Evolutionary conservation across 2,888 invertebrate genomes (phyloP).

Genomic region (Zelleria hepariella): DNA sequence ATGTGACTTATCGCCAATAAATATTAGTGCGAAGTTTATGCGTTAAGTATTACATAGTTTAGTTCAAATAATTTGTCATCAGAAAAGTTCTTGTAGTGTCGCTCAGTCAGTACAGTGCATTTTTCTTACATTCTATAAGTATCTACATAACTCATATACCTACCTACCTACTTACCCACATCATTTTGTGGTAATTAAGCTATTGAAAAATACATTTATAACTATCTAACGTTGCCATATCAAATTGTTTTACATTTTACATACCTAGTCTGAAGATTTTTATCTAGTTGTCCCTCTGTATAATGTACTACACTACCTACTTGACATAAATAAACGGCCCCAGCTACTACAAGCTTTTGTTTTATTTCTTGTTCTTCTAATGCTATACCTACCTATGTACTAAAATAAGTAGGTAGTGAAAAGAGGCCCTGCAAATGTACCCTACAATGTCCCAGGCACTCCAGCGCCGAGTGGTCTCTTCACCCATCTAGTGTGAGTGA

Average conservation of each 20-base stretch:
- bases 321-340: conserved; percentile 66
- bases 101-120: not conserved
- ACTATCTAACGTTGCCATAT: conserved; percentile 59
- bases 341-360: conserved; percentile 31
- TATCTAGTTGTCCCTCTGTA: conserved; percentile 46
- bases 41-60: not conserved
- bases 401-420: no score
- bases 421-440: no score
- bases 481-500: no score
- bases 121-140: not conserved
- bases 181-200: not conserved
- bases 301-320: conserved; percentile 29
- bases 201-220: conserved; percentile 1
- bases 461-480: no score
- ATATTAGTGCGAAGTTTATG: not conserved
- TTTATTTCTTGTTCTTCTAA: conserved; percentile 21
- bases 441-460: no score
- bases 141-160: not conserved
- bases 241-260: conserved; percentile 56
- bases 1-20: not conserved
- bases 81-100: not conserved
- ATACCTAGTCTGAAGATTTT: conserved; percentile 44
- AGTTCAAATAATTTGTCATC: not conserved
- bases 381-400: not conserved
- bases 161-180: not conserved